Conservation (phyloP, 1,140 invertebrate species). For the Amyelois transitella region DNA sequence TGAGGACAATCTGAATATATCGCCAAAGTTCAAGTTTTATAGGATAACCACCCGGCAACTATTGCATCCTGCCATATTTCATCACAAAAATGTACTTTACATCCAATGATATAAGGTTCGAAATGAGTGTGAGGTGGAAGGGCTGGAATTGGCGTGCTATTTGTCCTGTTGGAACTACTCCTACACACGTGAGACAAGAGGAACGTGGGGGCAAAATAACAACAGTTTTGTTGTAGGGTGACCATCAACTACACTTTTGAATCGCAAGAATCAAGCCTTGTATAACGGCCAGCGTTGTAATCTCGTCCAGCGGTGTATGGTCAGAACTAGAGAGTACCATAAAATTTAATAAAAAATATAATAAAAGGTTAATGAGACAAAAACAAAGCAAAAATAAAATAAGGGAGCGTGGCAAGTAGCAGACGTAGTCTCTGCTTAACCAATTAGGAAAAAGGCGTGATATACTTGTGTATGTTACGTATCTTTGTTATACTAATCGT, state of each 20-base stretch:
- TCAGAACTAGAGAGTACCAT: no score
- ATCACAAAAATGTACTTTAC: background rate
- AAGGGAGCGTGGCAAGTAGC: no score
- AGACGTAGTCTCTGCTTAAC: no score
- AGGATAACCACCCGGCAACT: constrained; percentile 21
- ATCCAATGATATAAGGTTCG: constrained; percentile 10
- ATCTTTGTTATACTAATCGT: no score
- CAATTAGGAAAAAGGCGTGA: no score
- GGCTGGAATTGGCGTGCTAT: constrained; percentile 14
- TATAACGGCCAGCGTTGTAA: no score
- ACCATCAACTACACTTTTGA: constrained; percentile 16
- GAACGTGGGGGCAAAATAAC: constrained; percentile 26
- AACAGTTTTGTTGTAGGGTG: constrained; percentile 14
- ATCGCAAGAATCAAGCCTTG: no score
- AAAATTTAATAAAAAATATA: no score
- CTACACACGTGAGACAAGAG: constrained; percentile 46
- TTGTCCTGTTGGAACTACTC: constrained; percentile 23
- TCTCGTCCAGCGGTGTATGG: no score
- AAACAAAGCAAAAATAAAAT: no score
- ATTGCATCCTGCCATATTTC: constrained; percentile 10
- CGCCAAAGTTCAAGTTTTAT: constrained; percentile 4
- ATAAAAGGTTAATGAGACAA: no score
- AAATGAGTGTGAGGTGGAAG: constrained; percentile 16
- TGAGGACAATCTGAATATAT: background rate
- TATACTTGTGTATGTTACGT: no score